These are phyloP conservation scores for Heliconius eleuchia DNA, from an alignment of 1,140 invertebrate species.

Conservation along the genomic window DNA sequence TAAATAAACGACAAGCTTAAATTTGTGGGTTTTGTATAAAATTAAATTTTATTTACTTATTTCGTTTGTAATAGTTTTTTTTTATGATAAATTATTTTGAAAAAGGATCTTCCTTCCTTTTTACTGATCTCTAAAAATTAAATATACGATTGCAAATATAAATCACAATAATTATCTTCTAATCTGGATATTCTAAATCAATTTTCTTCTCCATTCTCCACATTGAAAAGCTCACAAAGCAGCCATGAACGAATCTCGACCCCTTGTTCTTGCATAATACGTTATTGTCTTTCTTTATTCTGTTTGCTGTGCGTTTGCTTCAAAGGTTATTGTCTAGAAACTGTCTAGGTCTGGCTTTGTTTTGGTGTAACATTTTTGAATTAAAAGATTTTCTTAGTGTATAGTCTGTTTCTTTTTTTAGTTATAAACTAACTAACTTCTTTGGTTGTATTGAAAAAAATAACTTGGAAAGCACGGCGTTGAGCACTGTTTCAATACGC, in stretches of 20 bases:
- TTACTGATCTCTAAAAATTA: too few relatives aligned
- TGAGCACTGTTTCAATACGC: too few relatives aligned
- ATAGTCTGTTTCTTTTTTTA: not conserved
- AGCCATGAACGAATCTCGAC: slow-evolving; percentile 21
- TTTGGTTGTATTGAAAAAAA: not conserved
- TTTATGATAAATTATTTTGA: too few relatives aligned
- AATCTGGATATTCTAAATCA: not conserved
- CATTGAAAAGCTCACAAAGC: slow-evolving; percentile 24
- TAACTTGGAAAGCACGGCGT: too few relatives aligned
- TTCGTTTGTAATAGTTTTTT: too few relatives aligned
- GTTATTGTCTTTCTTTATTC: slow-evolving; percentile 31
- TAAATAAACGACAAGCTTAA: too few relatives aligned
- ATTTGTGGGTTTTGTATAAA: too few relatives aligned
- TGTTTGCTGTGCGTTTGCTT: slow-evolving; percentile 28
- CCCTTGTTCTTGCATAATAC: slow-evolving; percentile 34
- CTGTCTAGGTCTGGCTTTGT: slow-evolving; percentile 14
- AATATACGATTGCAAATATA: too few relatives aligned
- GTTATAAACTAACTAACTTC: too few relatives aligned
- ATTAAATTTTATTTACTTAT: too few relatives aligned
- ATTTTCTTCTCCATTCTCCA: not conserved
- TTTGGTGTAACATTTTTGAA: slow-evolving; percentile 14
- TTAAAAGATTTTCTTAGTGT: slow-evolving; percentile 7
- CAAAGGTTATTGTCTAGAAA: slow-evolving; percentile 29
- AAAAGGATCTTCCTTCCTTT: too few relatives aligned
- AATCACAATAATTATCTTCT: not conserved